Evolutionary conservation across 2,113 vertebrate species (phyloP), one percentile per base, ranked within the genome.

Genomic region (Campylomormyrus numenius): DNA sequence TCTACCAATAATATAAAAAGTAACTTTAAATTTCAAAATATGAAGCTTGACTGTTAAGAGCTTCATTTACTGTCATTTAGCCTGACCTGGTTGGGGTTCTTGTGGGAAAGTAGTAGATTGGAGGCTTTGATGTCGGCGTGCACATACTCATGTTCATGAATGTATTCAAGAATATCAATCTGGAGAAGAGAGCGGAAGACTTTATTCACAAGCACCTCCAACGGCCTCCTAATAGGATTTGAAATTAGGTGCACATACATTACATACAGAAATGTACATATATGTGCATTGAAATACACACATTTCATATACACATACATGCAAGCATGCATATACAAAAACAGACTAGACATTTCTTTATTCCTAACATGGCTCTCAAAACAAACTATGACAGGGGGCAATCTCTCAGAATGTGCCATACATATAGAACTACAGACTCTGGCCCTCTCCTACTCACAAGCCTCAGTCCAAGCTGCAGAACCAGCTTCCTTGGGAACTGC

Each of bases 111-210:
- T 77, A 99, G 96, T 80, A 99, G 97, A 93, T 99, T 99, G 53
- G 98, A 97, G 3, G 98, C 98, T 95, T 99, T 99, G 93, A 99
- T 97, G 89, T 99, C 98, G 9, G 97, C 98, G 0, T 99, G 98
- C 15, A 98, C 98, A 39, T 99, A 99, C 93, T 99, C 98, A 35
- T 99, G 97, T 27, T 99, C 98, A 1, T 99, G 98, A 93, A 98
- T 91, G 85, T 97, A 99, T 90, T 99, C 98, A 94, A 99, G 95
- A 88, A 96, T 94, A 91, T 99, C 97, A 92, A 99, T 95, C 98
- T 99, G 90, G 39, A 92, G 31, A 90, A 45, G 80, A 88, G 45
- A 89, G 48, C 31, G 3, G n/a, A 39, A 39, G 15, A 19, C 19
- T 84, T 89, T 48, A 56, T 15, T 8, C 46, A 50, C 42, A 45